Evolutionary conservation across 2,888 invertebrate genomes (phyloP).

Genomic region (Euphydryas editha): DNA sequence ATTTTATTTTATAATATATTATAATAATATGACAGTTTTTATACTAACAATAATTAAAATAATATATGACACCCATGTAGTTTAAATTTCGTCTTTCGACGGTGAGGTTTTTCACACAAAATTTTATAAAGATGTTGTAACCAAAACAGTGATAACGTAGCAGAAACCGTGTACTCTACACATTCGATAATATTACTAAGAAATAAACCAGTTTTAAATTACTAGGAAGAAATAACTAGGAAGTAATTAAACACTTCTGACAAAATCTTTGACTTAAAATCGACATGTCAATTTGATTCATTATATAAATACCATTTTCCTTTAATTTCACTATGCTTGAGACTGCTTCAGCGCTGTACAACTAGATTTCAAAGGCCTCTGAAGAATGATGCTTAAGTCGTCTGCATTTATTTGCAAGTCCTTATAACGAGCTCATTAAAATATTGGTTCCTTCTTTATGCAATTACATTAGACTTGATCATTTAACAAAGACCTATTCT

Average conservation of each 20-base stretch:
- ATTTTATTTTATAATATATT: too few species aligned
- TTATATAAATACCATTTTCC: slow-evolving; percentile 21
- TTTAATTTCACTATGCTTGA: slow-evolving; percentile 31
- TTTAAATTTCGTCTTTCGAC: too few species aligned
- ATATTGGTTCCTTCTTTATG: slow-evolving; percentile 32
- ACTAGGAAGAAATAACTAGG: not conserved
- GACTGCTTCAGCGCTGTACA: slow-evolving; percentile 29
- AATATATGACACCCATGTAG: too few species aligned
- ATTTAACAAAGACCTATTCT: too few species aligned
- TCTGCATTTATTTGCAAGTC: slow-evolving; percentile 37
- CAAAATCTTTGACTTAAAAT: slow-evolving; percentile 8
- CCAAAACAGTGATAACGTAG: too few species aligned
- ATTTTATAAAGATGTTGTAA: not conserved
- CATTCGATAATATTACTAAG: too few species aligned
- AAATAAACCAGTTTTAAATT: too few species aligned
- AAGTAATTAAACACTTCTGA: slow-evolving; percentile 4
- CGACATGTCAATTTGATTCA: slow-evolving; percentile 21
- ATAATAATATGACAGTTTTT: too few species aligned
- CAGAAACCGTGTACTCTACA: too few species aligned
- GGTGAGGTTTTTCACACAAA: not conserved
- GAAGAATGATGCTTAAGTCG: slow-evolving; percentile 36
- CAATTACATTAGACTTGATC: slow-evolving; percentile 4
- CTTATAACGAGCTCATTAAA: slow-evolving; percentile 43
- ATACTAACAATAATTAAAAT: too few species aligned
- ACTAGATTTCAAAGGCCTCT: slow-evolving; percentile 36